Evolutionary conservation across 2,888 invertebrate genomes (phyloP), one percentile per base, ranked within the genome.

Genomic region (Lobophora halterata): DNA sequence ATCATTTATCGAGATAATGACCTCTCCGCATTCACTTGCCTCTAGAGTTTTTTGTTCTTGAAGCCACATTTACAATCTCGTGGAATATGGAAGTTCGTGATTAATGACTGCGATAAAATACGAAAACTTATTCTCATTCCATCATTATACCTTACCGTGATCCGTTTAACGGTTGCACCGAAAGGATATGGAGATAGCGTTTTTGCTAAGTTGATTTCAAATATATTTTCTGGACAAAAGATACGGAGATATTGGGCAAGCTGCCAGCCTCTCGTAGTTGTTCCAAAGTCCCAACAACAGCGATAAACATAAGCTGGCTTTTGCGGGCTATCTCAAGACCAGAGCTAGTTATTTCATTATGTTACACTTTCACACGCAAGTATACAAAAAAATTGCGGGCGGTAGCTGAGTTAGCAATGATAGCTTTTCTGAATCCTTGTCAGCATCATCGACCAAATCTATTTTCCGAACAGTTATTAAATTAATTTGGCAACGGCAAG

Each of bases 401-500:
- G 11, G 16, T 24, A 12, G 6, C 18, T 33, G 19, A n/a, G n/a
- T n/a, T n/a, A n/a, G n/a, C n/a, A n/a, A n/a, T n/a, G n/a, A n/a
- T n/a, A n/a, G n/a, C n/a, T n/a, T n/a, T n/a, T n/a, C n/a, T n/a
- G 5, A 27, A 31, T 12, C 9, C 27, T 16, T 8, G 20, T n/a
- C n/a, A 9, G 20, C 9, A 20, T n/a, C n/a, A 23, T 5, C 8
- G 26, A 29, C 25, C 25, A 40, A 34, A 9, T 29, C 16, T 25
- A 34, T 34, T 34, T 25, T 25, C 8, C 24, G 30, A 25, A 18
- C 12, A 29, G 9, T 29, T 11, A 19, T 26, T 26, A n/a, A 28
- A 29, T 30, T 32, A 19, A 12, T 37, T 43, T 43, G 43, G 43
- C 43, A 37, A 26, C 14, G 31, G 33, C 29, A 8, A 12, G 17